phyloP scores from a whole-genome alignment of 2,888 invertebrate genomes.

The Pseudococcus jackbeardsleyi region DNA sequence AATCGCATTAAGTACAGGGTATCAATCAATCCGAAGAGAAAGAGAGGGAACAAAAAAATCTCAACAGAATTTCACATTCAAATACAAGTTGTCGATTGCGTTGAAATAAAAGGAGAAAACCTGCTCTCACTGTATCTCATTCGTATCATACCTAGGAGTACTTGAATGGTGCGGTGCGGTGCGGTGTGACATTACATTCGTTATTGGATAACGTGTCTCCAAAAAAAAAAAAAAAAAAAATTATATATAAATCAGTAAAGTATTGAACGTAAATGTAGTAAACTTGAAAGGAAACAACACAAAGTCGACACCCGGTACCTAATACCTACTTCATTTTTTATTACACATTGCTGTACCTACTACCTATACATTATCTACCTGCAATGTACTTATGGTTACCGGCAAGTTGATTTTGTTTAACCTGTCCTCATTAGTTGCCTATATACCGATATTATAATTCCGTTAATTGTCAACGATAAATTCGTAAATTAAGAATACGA shows the following conservation, averaged over 20 bases:
- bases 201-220: constrained; percentile 32
- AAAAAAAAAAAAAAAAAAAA: not conserved
- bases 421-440: constrained; percentile 11
- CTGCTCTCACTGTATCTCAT: constrained; percentile 18
- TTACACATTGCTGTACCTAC: not conserved
- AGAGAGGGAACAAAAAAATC: not conserved
- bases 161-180: not conserved
- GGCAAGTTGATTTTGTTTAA: constrained; percentile 25
- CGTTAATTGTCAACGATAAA: constrained; percentile 30
- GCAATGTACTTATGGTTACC: not conserved
- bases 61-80: constrained; percentile 27
- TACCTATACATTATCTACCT: not conserved
- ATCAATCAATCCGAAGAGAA: not conserved
- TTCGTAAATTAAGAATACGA: constrained; percentile 1
- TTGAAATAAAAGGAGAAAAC: constrained; percentile 41
- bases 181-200: not conserved
- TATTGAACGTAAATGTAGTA: not conserved
- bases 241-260: not conserved
- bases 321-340: not conserved
- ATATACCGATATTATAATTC: not conserved
- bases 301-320: not conserved
- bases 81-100: constrained; percentile 41
- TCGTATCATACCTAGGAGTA: not conserved
- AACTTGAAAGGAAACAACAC: not conserved
- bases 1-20: not conserved